Base-by-base conservation (phyloP, 2,888 invertebrate genomes). In the Tuberolachnus salignus region DNA sequence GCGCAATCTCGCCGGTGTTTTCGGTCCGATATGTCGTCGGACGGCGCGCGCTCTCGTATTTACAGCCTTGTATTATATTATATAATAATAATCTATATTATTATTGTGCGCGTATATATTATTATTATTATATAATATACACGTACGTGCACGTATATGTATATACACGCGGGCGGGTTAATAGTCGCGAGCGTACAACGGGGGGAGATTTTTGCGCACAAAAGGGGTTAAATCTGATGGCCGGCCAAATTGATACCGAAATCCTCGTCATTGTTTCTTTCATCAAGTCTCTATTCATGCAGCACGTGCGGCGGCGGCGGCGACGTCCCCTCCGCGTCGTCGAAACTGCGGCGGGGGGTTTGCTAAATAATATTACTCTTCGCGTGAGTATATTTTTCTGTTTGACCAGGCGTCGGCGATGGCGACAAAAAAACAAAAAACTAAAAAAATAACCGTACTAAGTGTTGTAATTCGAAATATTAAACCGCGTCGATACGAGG, bases 201-300 rank as follows among this genome's bases (percentile, higher is more conserved):
- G 69, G 57, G 69, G 78, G 78, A 69, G 46, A 51, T 66, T 66
- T 67, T 55, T n/a, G n/a, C 34, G 14, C 51, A 78, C 78, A 78
- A 59, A 78, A 78, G 78, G 78, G 69, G 59, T 78, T 78, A 78
- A 78, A 69, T 69, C 69, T 57, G 78, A 78, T 61, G 78, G 69
- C 78, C 69, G 59, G 69, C 69, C 78, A 78, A 78, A 78, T 78
- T 78, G 78, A 78, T 78, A 78, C 67, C 78, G 21, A 78, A 78
- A 69, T 78, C 57, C 67, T 69, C 69, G 57, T 78, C 69, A 78
- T 78, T 78, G 78, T 78, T 78, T 78, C 78, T 78, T 69, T 78
- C 78, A 78, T 78, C 78, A 78, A 78, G 78, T 69, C 78, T 57
- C 78, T 78, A 78, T 78, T 78, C 78, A 78, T 59, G 46, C 69